Base-by-base conservation (phyloP, 1,140 invertebrate species). In the Nixonia krombeini region DNA sequence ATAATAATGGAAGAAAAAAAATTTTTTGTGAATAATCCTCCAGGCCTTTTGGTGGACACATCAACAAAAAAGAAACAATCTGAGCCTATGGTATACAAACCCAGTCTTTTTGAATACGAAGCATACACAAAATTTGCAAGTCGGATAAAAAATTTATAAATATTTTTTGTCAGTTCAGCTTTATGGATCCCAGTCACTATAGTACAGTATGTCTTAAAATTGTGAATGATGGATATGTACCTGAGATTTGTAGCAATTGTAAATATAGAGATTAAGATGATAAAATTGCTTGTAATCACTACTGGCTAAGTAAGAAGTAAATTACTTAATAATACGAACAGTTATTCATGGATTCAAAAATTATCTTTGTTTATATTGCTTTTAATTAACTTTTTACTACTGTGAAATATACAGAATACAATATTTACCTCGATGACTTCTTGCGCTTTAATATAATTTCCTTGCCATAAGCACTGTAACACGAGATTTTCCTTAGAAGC, bases 381-480 rank as follows among this genome's bases (percentile, higher is more conserved):
- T 21, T 6, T 21, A 15, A 13, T 10, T 12, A 35, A 10, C 2
- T 7, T 35, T 35, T 35, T 7, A 15, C 12, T 17, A n/a, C n/a
- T 18, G 38, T 18, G 6, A 47, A 42, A 35, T 38, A 61, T 18
- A 29, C 2, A 17, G 21, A 12, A 4, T 29, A 29, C 9, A 4
- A 29, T 29, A 33, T 9, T 65, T 73, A 83, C 81, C 76, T 82
- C 49, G 29, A 82, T 73, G 12, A 82, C 69, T 47, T 76, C 51
- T 37, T 72, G 61, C 1, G 80, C 81, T 53, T 74, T 76, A 0
- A n/a, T 21, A 47, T 75, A 76, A 66, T 83, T 69, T 10, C 56
- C 58, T 49, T 72, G 82, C 80, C 80, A 81, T 5, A 84, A 59
- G 42, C 79, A 84, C 25, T 76, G 73, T 7, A 83, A 45, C 12